Evolutionary conservation across 2,113 vertebrate genomes (phyloP), one percentile per base, ranked within the genome.

Genomic region (Polyodon spathula): DNA sequence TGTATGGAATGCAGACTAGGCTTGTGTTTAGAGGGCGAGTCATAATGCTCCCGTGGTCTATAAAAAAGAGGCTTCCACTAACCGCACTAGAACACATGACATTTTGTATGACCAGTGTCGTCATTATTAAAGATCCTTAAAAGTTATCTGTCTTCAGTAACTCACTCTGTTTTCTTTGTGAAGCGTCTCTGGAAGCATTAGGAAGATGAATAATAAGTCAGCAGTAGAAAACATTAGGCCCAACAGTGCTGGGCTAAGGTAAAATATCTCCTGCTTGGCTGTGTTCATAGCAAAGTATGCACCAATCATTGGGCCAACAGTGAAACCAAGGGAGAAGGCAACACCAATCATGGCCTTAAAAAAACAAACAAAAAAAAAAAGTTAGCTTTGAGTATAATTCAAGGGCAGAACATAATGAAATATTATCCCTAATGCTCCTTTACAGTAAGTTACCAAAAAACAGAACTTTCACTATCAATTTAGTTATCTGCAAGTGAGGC

Each of bases 291-390:
- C 80, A 5, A 99, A 87, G 74, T 86, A 92, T 37, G 95, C 95
- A 0, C 96, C 96, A 0, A 97, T 87, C 86, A 97, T 77, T 8
- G 96, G 96, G 5, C 96, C 96, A 58, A 97, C 39, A 0, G 93
- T 99, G 73, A 99, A 99, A 58, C 93, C 95, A 77, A 97, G 63
- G 1, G 96, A 98, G 75, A 98, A 99, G 46, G 95, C 92, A 40
- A 94, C 73, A 0, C 96, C 96, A 3, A 99, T 92, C 88, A 94
- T 92, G 2, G 93, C 95, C 96, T 99, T 73, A 14, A 54, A 54
- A 54, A 7, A 69, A 1, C 9, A 17, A 75, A 52, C 0, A 1
- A 69, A 60, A 17, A 0, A n/a, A 39, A 14, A 12, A 37, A 5
- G 6, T 46, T 37, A 38, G 5, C 14, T 57, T 5, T 56, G 5